Percentiles rank a stretch among this genome's conserved stretches.
These are phyloP conservation scores for Ictidomys tridecemlineatus DNA, from an alignment of 2,113 vertebrate genomes.

Conservation along the genomic window DNA sequence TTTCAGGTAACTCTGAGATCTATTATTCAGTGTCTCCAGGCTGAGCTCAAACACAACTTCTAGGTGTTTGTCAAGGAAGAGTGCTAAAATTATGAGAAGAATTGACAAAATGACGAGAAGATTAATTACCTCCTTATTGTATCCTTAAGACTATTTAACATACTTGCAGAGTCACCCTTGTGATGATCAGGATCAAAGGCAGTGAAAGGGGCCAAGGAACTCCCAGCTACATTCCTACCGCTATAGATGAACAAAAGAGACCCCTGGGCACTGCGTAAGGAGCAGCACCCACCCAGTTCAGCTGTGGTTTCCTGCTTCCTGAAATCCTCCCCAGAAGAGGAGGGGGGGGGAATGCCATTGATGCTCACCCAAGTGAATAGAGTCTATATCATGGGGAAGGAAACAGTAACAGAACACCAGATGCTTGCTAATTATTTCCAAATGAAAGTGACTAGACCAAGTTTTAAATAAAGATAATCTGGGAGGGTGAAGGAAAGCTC, in stretches of 20 bases:
- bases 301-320: background rate
- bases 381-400: constrained; percentile 16
- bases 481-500: constrained; percentile 8
- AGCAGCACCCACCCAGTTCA: constrained; percentile 28
- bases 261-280: background rate
- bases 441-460: constrained; percentile 61
- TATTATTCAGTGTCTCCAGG: background rate
- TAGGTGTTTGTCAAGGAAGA: background rate
- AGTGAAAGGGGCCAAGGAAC: background rate
- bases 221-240: background rate
- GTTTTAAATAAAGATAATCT: constrained; percentile 73
- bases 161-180: background rate
- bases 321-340: constrained; percentile 5
- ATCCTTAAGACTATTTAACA: background rate
- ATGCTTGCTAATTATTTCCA: constrained; percentile 80
- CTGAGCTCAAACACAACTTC: constrained; percentile 13
- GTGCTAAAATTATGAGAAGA: background rate
- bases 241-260: background rate
- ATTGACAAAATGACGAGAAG: background rate
- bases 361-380: constrained; percentile 48
- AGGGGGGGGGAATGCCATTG: background rate
- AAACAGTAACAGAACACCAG: constrained; percentile 36
- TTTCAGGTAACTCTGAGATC: background rate
- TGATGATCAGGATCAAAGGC: background rate
- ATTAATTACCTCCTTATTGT: background rate